These are phyloP conservation scores for Drosophila lacertosa DNA, from an alignment of 1,140 invertebrate genomes.

Conservation along the genomic window DNA sequence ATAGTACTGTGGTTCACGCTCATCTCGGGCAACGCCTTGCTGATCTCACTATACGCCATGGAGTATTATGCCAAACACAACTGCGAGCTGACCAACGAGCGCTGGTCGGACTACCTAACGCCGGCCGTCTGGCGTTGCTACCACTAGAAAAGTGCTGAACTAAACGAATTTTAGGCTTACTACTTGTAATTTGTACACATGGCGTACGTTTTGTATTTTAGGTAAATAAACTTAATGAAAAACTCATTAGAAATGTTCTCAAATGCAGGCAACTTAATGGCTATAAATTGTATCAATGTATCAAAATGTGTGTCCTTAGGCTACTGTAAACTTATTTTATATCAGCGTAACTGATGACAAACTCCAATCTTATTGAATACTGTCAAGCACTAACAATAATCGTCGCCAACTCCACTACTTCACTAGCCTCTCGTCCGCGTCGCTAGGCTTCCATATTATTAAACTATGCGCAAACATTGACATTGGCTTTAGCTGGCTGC, in stretches of 20 bases:
- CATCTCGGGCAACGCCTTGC: slow-evolving; percentile 90
- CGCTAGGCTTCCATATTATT: neutral
- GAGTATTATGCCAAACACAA: slow-evolving; percentile 94
- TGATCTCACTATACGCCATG: slow-evolving; percentile 92
- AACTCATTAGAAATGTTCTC: slow-evolving; percentile 26
- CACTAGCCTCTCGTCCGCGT: slow-evolving; percentile 21
- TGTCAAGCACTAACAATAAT: slow-evolving; percentile 21
- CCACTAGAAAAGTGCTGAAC: slow-evolving; percentile 37
- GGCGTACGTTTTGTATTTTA: slow-evolving; percentile 69
- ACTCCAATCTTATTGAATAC: slow-evolving; percentile 57
- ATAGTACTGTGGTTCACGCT: slow-evolving; percentile 92
- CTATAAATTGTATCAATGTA: slow-evolving; percentile 16
- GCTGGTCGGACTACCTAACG: slow-evolving; percentile 61
- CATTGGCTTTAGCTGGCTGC: slow-evolving; percentile 3
- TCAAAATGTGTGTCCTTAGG: slow-evolving; percentile 28
- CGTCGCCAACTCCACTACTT: neutral
- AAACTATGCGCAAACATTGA: slow-evolving; percentile 50
- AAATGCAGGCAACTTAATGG: slow-evolving; percentile 2
- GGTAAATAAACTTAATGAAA: slow-evolving; percentile 59
- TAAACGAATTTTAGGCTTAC: slow-evolving; percentile 42
- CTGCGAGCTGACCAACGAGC: slow-evolving; percentile 84
- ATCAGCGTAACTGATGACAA: slow-evolving; percentile 59
- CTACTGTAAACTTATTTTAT: slow-evolving; percentile 58
- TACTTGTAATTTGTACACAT: slow-evolving; percentile 52
- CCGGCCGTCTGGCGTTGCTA: slow-evolving; percentile 85